Evolutionary conservation across 2,888 invertebrate species (phyloP), one percentile per base, ranked within the genome.

Genomic region (Teleogryllus oceanicus): DNA sequence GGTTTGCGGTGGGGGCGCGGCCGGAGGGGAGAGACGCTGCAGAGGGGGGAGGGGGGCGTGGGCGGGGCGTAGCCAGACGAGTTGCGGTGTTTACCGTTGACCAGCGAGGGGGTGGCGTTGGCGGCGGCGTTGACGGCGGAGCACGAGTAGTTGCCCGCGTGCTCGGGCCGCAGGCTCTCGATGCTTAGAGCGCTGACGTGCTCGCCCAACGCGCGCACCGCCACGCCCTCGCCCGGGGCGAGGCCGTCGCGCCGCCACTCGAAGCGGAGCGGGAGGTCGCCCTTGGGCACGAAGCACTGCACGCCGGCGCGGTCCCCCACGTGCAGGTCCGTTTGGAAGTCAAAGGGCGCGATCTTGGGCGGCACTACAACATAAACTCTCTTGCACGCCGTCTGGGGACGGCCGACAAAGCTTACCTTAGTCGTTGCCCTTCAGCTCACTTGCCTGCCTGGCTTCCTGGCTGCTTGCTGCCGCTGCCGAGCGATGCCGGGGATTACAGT

Each of bases 261-360:
- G 80, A 85, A 84, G 82, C 82, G 83, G 79, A 85, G 81, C 24
- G 85, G 85, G 21, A 84, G 82, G 81, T 85, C 84, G n/a, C 85
- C 85, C 82, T 85, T 84, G 49, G 83, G 84, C 76, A 86, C 84
- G 76, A 85, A 84, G 81, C 87, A 87, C 81, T 85, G 85, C 75
- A 85, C 84, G 74, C 85, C 84, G 62, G 86, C 84, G 79, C 86
- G 84, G 83, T 86, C 85, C 21, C 86, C 86, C 82, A 85, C 84
- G 81, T 85, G 84, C 75, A 85, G 84, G 81, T 86, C 85, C 80
- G 85, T 84, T 76, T 87, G 87, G 83, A 88, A 87, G 75, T 84
- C 83, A 83, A 88, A 87, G 12, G 87, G 86, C 78, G 85, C 84
- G 77, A 88, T 86, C 82, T 86, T 85, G 24, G 88, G 88, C 74